phyloP scores from a whole-genome alignment of 2,113 vertebrate species.

The Siniperca knerii region DNA sequence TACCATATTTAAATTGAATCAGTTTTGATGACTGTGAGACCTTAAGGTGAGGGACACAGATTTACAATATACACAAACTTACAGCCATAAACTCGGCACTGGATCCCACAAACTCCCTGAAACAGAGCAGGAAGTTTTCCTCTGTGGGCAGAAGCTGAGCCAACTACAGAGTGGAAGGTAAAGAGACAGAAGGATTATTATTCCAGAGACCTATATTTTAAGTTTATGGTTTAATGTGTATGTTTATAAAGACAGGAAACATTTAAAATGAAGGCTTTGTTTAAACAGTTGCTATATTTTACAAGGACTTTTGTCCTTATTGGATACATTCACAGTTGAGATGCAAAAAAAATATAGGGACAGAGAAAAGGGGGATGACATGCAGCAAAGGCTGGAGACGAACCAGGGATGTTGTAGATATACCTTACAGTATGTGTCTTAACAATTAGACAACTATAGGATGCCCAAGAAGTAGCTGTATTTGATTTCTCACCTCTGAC shows the following conservation, averaged over 20 bases:
- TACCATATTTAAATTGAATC: constrained; percentile 1
- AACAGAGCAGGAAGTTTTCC: constrained; percentile 97
- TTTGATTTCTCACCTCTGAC: constrained; percentile 88
- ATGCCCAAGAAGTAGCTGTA: neutral
- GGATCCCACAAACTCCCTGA: constrained; percentile 95
- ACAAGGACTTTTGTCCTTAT: neutral
- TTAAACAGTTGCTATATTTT: neutral
- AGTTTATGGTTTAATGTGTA: neutral
- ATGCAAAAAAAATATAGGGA: neutral
- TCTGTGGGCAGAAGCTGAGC: constrained; percentile 97
- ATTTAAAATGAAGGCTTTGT: neutral
- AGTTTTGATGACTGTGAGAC: neutral
- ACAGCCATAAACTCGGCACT: constrained; percentile 96
- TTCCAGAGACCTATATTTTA: neutral
- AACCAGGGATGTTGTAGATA: neutral
- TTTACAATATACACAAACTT: constrained; percentile 62
- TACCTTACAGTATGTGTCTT: neutral
- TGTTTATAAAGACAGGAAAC: neutral
- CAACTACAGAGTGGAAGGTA: constrained; percentile 81
- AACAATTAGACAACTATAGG: neutral
- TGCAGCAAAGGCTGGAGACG: too few species aligned
- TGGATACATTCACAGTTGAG: neutral
- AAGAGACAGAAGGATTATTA: constrained; percentile 1
- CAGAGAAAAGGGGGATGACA: neutral
- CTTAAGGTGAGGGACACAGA: neutral